Base-by-base conservation (phyloP, 2,113 vertebrate genomes). In the Larimichthys crocea region DNA sequence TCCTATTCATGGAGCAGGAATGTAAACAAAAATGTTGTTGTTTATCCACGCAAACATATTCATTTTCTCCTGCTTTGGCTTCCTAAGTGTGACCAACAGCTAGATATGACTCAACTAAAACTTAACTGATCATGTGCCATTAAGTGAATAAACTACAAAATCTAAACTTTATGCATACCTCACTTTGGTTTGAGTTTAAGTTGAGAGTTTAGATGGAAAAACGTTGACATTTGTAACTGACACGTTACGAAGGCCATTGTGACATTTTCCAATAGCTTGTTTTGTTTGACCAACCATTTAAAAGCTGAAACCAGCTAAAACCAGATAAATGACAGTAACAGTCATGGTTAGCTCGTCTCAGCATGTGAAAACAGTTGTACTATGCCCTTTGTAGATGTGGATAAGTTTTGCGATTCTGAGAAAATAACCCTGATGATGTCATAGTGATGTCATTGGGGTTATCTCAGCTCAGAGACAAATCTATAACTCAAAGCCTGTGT, bases 1-100 rank as follows among this genome's bases (percentile, higher is more conserved):
- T 65, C 5, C 10, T 2, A 11, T 31, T 75, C 16, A 64, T 26
- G 3, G 17, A 52, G 52, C n/a, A 73, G 72, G 60, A 19, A 65
- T 67, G 68, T 76, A 79, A 83, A 83, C 20, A 75, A 68, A 50
- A n/a, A 22, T 56, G 48, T 77, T 80, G 40, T 31, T 63, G 19
- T 22, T 74, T 14, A 46, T 57, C 10, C 17, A 65, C n/a, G 22
- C 17, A 80, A 24, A 79, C 24, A 48, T 56, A 24, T 17, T 50
- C 0, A 44, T 50, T 9, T 44, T 22, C 11, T 61, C 55, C 55
- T 74, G 49, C 40, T 67, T 48, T 19, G 16, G 49, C 24, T 52
- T 52, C 19, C 61, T n/a, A 48, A 65, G 29, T 31, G 46, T 26
- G 22, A 70, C 35, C 24, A 35, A 16, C 4, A 24, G 29, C 1